These are phyloP conservation scores for Scelioninae gen. 1 DNA, from an alignment of 2,888 invertebrate species.

Conservation along the genomic window DNA sequence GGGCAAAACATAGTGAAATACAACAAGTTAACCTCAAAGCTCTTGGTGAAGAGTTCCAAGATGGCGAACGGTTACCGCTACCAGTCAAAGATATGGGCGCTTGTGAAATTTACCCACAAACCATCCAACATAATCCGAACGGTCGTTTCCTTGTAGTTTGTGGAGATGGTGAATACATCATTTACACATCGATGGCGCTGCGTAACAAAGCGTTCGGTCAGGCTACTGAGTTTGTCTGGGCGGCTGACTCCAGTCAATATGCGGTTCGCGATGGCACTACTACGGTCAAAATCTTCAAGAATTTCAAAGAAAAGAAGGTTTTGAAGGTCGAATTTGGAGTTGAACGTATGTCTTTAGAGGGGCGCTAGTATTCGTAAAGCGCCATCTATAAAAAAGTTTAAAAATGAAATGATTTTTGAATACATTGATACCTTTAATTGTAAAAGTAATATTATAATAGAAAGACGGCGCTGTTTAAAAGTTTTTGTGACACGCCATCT, in stretches of 20 bases:
- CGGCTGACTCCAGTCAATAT: conserved; percentile 96
- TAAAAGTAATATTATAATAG: too few relatives aligned
- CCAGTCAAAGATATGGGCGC: conserved; percentile 99
- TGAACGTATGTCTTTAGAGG: conserved; percentile 87
- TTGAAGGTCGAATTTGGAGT: conserved; percentile 99
- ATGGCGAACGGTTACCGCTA: conserved; percentile 89
- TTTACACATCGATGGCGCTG: conserved; percentile 99
- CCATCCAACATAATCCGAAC: conserved; percentile 98
- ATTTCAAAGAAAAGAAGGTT: conserved; percentile 98
- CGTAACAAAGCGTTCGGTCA: conserved; percentile 99
- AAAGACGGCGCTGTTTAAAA: too few relatives aligned
- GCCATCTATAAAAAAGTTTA: too few relatives aligned
- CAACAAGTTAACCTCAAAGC: conserved; percentile 98
- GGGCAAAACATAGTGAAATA: conserved; percentile 99
- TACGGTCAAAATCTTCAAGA: conserved; percentile 97
- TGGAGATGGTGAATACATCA: conserved; percentile 99
- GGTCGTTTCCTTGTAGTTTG: conserved; percentile 97
- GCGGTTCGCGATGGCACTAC: conserved; percentile 95
- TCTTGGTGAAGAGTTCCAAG: conserved; percentile 88
- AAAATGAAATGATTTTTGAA: too few relatives aligned
- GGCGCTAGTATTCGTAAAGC: too few relatives aligned
- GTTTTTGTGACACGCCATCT: too few relatives aligned
- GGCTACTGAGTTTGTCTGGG: conserved; percentile 99
- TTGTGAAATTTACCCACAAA: conserved; percentile 99
- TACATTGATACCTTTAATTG: too few relatives aligned